Conservation (phyloP, 2,888 invertebrate genomes). For the Opisthograptis luteolata region DNA sequence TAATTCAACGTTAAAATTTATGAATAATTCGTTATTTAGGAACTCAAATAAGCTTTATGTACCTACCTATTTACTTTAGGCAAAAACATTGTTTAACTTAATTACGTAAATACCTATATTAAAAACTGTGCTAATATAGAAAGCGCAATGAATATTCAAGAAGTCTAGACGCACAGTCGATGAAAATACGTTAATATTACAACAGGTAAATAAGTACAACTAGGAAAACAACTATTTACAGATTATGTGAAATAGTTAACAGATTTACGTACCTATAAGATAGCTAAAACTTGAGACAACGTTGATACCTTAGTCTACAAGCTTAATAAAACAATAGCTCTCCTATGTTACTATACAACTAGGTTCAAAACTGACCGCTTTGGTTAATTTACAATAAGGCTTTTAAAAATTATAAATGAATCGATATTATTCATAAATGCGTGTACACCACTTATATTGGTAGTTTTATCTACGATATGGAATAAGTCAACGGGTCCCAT, state of each 20-base stretch:
- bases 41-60: not conserved
- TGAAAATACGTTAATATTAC: conserved; percentile 21
- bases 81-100: no score
- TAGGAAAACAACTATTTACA: conserved; percentile 22
- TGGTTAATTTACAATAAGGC: conserved; percentile 47
- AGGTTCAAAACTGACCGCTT: conserved; percentile 59
- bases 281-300: conserved; percentile 48
- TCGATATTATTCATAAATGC: conserved; percentile 9
- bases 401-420: conserved; percentile 31
- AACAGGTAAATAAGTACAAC: conserved; percentile 15
- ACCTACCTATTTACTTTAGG: not conserved
- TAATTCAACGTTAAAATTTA: conserved; percentile 17
- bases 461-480: conserved; percentile 76
- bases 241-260: conserved; percentile 26
- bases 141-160: conserved; percentile 24
- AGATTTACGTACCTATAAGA: conserved; percentile 46
- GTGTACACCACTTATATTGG: conserved; percentile 28
- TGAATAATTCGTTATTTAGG: not conserved
- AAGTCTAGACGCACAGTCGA: conserved; percentile 26
- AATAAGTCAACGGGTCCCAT: conserved; percentile 74
- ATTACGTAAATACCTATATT: not conserved
- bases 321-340: conserved; percentile 34
- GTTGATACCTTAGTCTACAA: conserved; percentile 41
- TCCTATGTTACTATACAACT: conserved; percentile 55
- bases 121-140: conserved; percentile 19